Evolutionary conservation across 2,113 vertebrate species (phyloP), one percentile per base, ranked within the genome.

Genomic region (Etheostoma cragini): DNA sequence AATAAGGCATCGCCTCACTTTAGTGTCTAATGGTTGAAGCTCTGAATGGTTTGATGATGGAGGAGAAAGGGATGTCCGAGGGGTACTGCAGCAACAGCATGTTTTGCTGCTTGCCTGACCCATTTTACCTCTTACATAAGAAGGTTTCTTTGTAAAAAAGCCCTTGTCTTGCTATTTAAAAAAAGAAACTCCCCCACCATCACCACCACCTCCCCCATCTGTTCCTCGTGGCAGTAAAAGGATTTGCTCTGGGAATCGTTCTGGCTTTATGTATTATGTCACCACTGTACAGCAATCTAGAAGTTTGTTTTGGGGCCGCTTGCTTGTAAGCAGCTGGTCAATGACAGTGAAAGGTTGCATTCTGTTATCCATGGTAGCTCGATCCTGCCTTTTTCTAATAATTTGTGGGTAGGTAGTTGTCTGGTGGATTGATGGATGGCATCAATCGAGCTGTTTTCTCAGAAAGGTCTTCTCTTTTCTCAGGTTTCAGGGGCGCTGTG

Each of bases 401-500:
- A 70, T 53, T 68, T 35, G 10, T 58, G 62, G 24, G 11, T 66
- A 16, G 64, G 61, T 61, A 62, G 45, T 71, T 78, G 21, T 82
- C 26, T 68, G 45, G 5, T 64, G 33, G 33, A 80, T 80, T 89
- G 69, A 88, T 80, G 57, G 78, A 87, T 86, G 72, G 26, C 52
- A 10, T 49, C 62, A 77, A 68, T 81, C 45, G 49, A 60, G 62
- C 58, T 54, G 69, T 83, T 73, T 74, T 17, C 78, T 87, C 67
- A 52, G 19, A 79, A 33, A 53, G 66, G 53, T 78, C 62, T 52
- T 24, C n/a, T 80, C 33, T 72, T 21, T 38, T 60, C 62, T 78
- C 68, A 97, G 96, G 96, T 79, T 85, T 97, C 53, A 95, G 96
- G 7, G 97, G 96, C 0, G 96, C 95, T 0, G 95, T 98, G 5